These are phyloP conservation scores for Sussaba pulchella DNA, from an alignment of 2,888 invertebrate species.

Conservation along the genomic window DNA sequence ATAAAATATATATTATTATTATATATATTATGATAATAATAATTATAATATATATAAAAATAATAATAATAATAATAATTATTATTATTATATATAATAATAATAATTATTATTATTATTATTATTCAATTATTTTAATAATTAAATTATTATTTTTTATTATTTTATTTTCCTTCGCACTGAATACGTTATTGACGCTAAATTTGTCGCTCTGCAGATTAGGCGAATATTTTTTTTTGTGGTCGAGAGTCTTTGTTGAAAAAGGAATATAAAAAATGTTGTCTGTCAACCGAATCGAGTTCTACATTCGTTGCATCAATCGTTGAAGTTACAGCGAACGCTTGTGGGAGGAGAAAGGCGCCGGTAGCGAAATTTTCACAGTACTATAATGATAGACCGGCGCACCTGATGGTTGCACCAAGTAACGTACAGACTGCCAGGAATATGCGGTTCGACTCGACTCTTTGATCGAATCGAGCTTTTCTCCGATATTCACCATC, in stretches of 20 bases:
- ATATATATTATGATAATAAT: too few relatives aligned
- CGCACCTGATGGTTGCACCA: neutral
- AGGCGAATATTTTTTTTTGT: neutral
- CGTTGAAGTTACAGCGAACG: neutral
- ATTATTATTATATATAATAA: too few relatives aligned
- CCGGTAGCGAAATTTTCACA: neutral
- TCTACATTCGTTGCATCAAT: neutral
- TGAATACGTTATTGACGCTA: neutral
- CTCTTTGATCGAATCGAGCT: constrained; percentile 18
- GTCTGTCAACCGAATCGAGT: constrained; percentile 1
- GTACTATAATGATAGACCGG: constrained; percentile 14
- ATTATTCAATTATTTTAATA: too few relatives aligned
- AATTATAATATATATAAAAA: too few relatives aligned
- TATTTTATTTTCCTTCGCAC: neutral
- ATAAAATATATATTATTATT: too few relatives aligned
- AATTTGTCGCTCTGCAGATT: neutral
- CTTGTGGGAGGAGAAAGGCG: neutral
- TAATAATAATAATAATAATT: too few relatives aligned
- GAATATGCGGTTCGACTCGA: neutral
- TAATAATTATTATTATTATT: too few relatives aligned
- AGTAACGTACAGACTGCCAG: neutral
- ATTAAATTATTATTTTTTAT: neutral
- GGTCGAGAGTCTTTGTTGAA: neutral
- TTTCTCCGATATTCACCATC: neutral
- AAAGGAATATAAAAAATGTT: neutral